Evolutionary conservation across 2,797 vertebrate species (phyloP), one percentile per base, ranked within the genome.

Genomic region (Chelmon rostratus): DNA sequence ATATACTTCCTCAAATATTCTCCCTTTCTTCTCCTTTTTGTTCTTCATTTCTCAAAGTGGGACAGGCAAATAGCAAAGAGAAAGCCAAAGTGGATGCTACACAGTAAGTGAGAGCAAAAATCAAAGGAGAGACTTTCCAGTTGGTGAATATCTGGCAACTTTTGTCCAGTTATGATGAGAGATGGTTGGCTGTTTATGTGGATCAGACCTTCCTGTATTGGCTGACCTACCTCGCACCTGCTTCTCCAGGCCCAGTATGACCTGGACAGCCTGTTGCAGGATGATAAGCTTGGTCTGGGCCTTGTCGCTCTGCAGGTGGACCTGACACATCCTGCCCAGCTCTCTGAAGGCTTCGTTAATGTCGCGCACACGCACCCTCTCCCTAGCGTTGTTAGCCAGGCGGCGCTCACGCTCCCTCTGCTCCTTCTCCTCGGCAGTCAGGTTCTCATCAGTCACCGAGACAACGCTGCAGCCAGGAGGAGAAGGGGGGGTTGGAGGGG

Each of bases 261-360:
- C 97, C 97, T 99, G 98, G 90, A 98, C 97, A 74, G 98, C 98
- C 96, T 99, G 98, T 91, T 99, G 98, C 78, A 99, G 96, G 96
- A 99, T 99, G 95, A 98, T 93, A 93, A 99, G 97, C 93, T 99
- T 99, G 96, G 98, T 99, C 96, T 99, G 98, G 89, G 98, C 98
- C 95, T 99, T 99, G 97, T 99, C 98, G 92, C 96, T 98, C 96
- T 98, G 97, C 96, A 99, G 95, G 95, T 99, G 98, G 94, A 98
- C 94, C 96, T 99, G 98, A 95, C 96, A 96, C 98, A 99, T 99
- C 93, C 97, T 98, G 95, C 98, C 98, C 95, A 99, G 96, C 88
- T 99, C 98, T 94, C 98, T 97, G 97, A 99, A 99, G 94, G 98
- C 98, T 95, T 97, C 98, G 92, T 99, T 99, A 95, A 99, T 99